phyloP scores from a whole-genome alignment of 1,140 invertebrate species.

The Bombus waltoni region DNA sequence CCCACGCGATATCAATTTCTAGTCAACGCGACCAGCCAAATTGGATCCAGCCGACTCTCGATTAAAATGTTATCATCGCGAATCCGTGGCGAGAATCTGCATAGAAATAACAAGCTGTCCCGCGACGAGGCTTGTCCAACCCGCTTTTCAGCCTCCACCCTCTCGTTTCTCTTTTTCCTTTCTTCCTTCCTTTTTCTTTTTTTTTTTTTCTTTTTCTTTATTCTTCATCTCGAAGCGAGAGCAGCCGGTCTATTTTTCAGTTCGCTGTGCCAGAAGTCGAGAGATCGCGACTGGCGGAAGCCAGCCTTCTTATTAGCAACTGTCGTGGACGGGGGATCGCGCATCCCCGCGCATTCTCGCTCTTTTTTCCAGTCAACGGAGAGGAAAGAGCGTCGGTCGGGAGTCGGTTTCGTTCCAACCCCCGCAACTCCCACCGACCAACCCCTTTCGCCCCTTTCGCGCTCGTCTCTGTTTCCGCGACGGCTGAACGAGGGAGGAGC shows the following conservation, averaged over 20 bases:
- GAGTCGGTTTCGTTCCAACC: slow-evolving; percentile 23
- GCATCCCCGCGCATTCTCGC: slow-evolving; percentile 58
- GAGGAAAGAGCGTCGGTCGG: slow-evolving; percentile 57
- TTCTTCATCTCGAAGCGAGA: not conserved
- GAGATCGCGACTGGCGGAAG: slow-evolving; percentile 47
- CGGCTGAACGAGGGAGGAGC: slow-evolving; percentile 51
- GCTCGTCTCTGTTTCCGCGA: slow-evolving; percentile 25
- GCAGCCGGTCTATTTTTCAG: slow-evolving; percentile 36
- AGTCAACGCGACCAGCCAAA: not conserved
- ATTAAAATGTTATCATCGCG: slow-evolving; percentile 23
- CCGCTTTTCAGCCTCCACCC: not conserved
- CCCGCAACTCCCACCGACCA: not conserved
- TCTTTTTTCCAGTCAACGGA: slow-evolving; percentile 63
- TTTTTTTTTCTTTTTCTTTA: not conserved
- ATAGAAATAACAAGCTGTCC: slow-evolving; percentile 32
- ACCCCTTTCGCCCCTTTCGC: slow-evolving; percentile 25
- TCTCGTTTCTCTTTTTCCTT: not conserved
- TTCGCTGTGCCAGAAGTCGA: slow-evolving; percentile 42
- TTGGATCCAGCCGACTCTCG: slow-evolving; percentile 10
- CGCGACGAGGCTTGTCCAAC: not conserved
- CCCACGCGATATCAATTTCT: slow-evolving; percentile 25
- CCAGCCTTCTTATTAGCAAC: slow-evolving; percentile 65
- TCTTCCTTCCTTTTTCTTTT: too few species aligned
- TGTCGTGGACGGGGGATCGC: slow-evolving; percentile 51
- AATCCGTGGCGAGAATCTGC: slow-evolving; percentile 8